Percentiles rank a stretch among this genome's conserved stretches.
These are phyloP conservation scores for Bhutanitis thaidina DNA, from an alignment of 2,888 invertebrate genomes.

Conservation along the genomic window DNA sequence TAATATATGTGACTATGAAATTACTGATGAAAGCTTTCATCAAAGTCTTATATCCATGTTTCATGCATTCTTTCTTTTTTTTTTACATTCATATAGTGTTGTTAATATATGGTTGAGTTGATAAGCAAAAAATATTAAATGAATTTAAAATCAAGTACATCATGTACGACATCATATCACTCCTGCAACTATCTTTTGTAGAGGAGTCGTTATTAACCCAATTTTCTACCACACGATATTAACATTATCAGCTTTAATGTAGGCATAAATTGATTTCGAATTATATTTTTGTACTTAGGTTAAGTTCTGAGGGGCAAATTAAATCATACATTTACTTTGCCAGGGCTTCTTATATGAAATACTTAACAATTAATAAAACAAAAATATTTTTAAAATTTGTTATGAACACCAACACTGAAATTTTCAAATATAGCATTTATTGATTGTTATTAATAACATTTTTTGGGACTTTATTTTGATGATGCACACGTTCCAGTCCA, in stretches of 20 bases:
- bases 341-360: constrained; percentile 20
- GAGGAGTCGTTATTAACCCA: background rate
- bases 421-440: no score
- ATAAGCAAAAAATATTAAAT: no score
- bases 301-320: constrained; percentile 33
- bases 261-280: constrained; percentile 53
- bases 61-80: no score
- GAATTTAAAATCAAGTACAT: background rate
- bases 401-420: no score
- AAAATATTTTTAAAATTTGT: no score
- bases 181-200: background rate
- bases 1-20: no score
- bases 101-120: no score
- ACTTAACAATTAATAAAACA: background rate
- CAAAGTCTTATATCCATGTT: no score
- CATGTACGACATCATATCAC: background rate
- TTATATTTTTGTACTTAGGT: constrained; percentile 64
- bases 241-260: constrained; percentile 64
- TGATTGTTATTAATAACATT: background rate
- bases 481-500: background rate
- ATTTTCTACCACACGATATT: constrained; percentile 40
- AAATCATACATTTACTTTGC: background rate
- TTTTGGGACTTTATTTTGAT: background rate
- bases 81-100: no score
- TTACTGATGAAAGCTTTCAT: no score